phyloP scores from a whole-genome alignment of 2,113 vertebrate genomes.

The Cheilinus undulatus region DNA sequence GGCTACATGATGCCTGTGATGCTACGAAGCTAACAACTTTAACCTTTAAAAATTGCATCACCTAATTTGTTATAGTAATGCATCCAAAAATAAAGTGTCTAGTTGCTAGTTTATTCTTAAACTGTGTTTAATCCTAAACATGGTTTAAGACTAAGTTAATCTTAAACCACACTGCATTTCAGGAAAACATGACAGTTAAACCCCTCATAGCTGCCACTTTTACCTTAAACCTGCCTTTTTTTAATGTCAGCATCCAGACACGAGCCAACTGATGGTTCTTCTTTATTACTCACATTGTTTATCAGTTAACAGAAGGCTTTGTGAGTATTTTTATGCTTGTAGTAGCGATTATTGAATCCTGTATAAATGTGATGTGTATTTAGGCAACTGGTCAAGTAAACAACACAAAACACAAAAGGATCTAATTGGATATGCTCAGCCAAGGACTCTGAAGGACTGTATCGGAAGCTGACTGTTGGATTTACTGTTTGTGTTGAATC shows the following conservation, averaged over 20 bases:
- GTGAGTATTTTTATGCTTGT: neutral
- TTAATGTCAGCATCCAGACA: slow-evolving; percentile 24
- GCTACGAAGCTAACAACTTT: too few species aligned
- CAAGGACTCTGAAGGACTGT: slow-evolving; percentile 1
- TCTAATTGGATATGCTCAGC: slow-evolving; percentile 1
- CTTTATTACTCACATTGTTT: neutral
- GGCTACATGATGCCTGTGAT: too few species aligned
- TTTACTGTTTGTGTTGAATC: slow-evolving; percentile 11
- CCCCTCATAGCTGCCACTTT: neutral
- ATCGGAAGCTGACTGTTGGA: neutral
- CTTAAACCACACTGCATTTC: neutral
- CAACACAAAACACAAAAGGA: neutral
- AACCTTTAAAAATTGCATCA: too few species aligned
- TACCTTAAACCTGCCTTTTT: slow-evolving; percentile 4
- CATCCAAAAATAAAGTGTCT: too few species aligned
- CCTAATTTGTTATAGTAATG: too few species aligned
- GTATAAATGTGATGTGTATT: slow-evolving; percentile 13
- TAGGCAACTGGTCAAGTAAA: slow-evolving; percentile 22
- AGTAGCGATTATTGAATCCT: neutral
- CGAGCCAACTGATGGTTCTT: slow-evolving; percentile 6
- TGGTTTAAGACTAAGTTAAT: neutral
- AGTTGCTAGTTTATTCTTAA: too few species aligned
- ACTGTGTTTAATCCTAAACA: too few species aligned
- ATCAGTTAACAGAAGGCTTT: neutral
- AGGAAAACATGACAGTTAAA: slow-evolving; percentile 6